Evolutionary conservation across 2,888 invertebrate species (phyloP), one percentile per base, ranked within the genome.

Genomic region (Rotaria socialis): DNA sequence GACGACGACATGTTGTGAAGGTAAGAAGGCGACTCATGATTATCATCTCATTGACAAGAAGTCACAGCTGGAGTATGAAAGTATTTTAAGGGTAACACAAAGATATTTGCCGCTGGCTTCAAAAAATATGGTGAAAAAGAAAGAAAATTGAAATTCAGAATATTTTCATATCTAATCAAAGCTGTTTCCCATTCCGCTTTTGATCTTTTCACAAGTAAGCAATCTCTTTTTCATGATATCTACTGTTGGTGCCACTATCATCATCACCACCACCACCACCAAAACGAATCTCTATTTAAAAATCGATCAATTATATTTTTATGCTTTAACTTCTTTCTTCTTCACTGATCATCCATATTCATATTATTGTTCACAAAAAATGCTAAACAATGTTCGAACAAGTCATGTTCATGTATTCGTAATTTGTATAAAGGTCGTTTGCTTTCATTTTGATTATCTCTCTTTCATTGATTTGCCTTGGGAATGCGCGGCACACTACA

Each of bases 41-140:
- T 60, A 60, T 60, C 58, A 60, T 60, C 58, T 60, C 58, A n/a
- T 60, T 60, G 58, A 60, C 58, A 60, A 60, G 58, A 60, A 60
- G 58, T 60, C 58, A 60, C 58, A 60, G 58, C 58, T 60, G 58
- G 58, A 60, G 5, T 60, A 60, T 60, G 27, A 60, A 60, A 60
- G 24, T 24, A 8, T 27, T n/a, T 8, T 60, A 11, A 14, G 58
- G 27, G 11, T n/a, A 60, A 60, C n/a, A 60, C n/a, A 60, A 60
- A 60, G n/a, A 60, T 3, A 60, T 60, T 60, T n/a, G n/a, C 58
- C n/a, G n/a, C 14, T 24, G 11, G 24, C 27, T 60, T 4, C n/a
- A 60, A 60, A 60, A 27, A 24, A 24, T 22, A 56, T 56, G 22
- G 24, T 56, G 24, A 24, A 24, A 56, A 60, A 35, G 35, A 35